phyloP scores from a whole-genome alignment of 2,113 vertebrate species.

The Bubalus kerabau region DNA sequence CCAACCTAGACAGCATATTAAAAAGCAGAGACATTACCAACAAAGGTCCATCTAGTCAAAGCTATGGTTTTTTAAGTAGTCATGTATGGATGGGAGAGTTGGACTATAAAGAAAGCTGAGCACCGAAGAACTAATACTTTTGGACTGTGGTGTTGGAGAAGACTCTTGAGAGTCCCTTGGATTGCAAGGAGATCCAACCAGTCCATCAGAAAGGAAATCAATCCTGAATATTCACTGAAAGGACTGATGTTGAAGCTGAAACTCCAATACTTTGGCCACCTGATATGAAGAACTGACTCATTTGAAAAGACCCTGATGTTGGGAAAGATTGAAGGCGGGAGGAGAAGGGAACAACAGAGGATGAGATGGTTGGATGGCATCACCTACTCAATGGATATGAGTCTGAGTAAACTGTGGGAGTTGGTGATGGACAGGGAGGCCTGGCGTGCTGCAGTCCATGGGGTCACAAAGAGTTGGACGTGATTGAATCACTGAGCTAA shows the following conservation, averaged over 20 bases:
- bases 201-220: neutral
- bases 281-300: neutral
- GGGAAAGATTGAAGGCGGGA: neutral
- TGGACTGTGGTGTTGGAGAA: neutral
- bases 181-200: neutral
- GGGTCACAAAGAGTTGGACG: neutral
- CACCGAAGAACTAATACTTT: accelerated
- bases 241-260: neutral
- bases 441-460: neutral
- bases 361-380: neutral
- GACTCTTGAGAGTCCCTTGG: neutral
- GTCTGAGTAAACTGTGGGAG: neutral
- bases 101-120: neutral
- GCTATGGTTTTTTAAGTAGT: neutral
- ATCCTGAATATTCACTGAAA: neutral
- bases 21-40: too few species aligned
- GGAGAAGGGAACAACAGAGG: neutral
- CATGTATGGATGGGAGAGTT: neutral
- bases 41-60: too few species aligned
- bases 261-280: neutral
- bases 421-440: neutral
- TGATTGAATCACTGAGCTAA: neutral
- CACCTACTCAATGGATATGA: neutral
- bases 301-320: neutral
- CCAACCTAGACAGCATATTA: too few species aligned